phyloP scores from a whole-genome alignment of 2,888 invertebrate genomes.

The Euzophera pinguis region DNA sequence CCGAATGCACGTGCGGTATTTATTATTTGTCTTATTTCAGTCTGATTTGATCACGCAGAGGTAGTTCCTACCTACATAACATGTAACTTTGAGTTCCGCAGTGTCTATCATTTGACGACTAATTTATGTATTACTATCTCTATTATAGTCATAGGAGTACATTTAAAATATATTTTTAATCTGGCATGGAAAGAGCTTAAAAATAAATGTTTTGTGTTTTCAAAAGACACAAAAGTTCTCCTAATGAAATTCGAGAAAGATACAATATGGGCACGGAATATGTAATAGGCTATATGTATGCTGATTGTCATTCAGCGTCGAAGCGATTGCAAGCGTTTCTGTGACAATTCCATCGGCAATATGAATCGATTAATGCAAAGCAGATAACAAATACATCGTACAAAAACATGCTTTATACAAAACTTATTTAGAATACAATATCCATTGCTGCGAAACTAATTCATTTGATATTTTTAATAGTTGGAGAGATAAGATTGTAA shows the following conservation, averaged over 20 bases:
- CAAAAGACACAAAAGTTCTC: no score
- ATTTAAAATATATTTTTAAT: background rate
- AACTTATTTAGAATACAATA: background rate
- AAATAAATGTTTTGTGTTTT: no score
- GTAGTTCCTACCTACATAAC: no score
- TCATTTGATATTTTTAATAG: background rate
- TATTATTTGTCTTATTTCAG: no score
- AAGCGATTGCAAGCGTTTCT: conserved; percentile 34
- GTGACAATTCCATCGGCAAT: conserved; percentile 47
- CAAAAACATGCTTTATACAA: background rate
- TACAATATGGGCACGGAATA: conserved; percentile 28
- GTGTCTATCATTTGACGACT: no score
- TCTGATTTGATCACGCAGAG: no score
- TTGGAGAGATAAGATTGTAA: conserved; percentile 2
- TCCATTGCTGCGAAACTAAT: background rate
- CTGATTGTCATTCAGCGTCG: conserved; percentile 38
- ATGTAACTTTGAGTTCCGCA: no score
- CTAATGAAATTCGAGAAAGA: conserved; percentile 20
- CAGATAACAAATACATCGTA: background rate
- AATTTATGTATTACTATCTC: no score
- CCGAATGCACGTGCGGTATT: no score
- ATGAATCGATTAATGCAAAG: conserved; percentile 37
- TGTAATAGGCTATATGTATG: background rate
- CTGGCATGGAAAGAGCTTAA: no score
- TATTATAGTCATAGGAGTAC: no score